Base-by-base conservation (phyloP, 2,888 invertebrate genomes). In the Brachylomia viminalis region DNA sequence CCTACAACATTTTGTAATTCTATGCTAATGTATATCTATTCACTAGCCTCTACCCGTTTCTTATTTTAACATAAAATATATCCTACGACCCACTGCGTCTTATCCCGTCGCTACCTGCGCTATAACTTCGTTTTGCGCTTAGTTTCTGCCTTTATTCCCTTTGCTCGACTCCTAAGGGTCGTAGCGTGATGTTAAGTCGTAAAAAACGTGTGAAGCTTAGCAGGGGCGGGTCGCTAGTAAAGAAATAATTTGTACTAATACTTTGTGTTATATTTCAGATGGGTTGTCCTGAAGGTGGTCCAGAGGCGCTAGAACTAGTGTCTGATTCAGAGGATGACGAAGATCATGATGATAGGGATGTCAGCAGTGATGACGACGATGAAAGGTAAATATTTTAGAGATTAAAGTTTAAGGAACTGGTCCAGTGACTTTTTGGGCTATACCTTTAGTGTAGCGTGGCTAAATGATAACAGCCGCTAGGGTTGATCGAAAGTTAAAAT, bases 251-350 rank as follows among this genome's bases (percentile, higher is more conserved):
- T 49, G 4, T 52, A 54, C 23, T 38, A 61, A 68, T 20, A 30
- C n/a, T 38, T 17, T 5, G 10, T 64, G 23, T 27, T 54, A 11
- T n/a, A 70, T 82, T 72, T 0, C 79, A 98, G 97, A 97, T 97
- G 97, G 98, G 98, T 0, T 98, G 98, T 90, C 98, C 98, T 0
- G 97, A 96, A 3, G 97, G 97, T 8, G 97, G 96, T 3, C 98
- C 98, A 0, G 97, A 98, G 85, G 97, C 97, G 10, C 93, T 98
- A 86, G 97, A 97, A 90, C 97, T 97, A 88, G 93, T 97, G 33
- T 93, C 82, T 13, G 82, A 82, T 1, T 66, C 94, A 13, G 95
- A 96, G 72, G 94, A 95, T 27, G 89, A 87, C 5, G 83, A 92
- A 64, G 86, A 80, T 4, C 77, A 84, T 2, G 84, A 82, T 7